Percentiles rank a stretch among this genome's conserved stretches.
Evolutionary conservation across 1,140 invertebrate species (phyloP).

Genomic region (Cherax quadricarinatus): DNA sequence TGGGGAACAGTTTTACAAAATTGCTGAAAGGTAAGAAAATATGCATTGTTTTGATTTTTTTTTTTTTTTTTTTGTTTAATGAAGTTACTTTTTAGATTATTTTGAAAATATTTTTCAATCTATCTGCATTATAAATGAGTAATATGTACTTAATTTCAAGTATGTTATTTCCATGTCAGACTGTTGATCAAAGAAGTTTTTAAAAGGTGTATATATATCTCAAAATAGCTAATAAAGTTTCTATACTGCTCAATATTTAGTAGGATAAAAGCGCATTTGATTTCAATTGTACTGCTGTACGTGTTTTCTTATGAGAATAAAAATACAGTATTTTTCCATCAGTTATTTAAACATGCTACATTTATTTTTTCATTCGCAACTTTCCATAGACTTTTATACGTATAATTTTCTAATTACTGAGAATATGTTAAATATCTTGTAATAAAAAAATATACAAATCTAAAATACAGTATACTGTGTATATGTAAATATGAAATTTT

Average conservation of each 20-base stretch:
- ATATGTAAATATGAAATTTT: neutral
- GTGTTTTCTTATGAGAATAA: neutral
- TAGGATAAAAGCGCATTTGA: neutral
- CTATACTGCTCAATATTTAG: neutral
- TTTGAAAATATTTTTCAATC: neutral
- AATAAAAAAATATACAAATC: neutral
- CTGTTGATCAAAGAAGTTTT: neutral
- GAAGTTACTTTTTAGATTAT: neutral
- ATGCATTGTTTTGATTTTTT: neutral
- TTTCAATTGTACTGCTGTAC: neutral
- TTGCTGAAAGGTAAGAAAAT: neutral
- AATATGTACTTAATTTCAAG: neutral
- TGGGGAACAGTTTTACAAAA: neutral
- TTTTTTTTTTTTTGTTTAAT: neutral
- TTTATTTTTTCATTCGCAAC: conserved; percentile 2
- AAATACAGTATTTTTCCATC: neutral
- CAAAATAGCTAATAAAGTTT: neutral
- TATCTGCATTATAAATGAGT: neutral
- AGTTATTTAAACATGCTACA: neutral
- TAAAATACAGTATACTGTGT: neutral
- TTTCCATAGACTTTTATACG: neutral
- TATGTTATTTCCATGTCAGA: neutral
- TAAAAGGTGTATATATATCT: neutral
- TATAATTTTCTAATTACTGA: neutral
- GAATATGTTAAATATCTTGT: neutral